These are phyloP conservation scores for Ammodytes dubius DNA, from an alignment of 2,113 vertebrate genomes.

Conservation along the genomic window DNA sequence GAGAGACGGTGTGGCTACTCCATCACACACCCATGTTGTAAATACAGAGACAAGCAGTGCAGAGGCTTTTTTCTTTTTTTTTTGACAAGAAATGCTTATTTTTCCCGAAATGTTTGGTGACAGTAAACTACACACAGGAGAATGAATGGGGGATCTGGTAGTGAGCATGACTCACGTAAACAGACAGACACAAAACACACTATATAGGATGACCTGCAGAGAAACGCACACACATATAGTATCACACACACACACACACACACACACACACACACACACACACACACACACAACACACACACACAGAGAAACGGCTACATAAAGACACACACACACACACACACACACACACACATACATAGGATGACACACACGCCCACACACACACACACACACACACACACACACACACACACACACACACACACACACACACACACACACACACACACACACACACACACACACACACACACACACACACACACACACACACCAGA, in stretches of 20 bases:
- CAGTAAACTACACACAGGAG: conserved; percentile 44
- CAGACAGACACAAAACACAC: not conserved
- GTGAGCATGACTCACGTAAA: not conserved
- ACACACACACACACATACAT: not conserved
- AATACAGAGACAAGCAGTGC: conserved; percentile 57
- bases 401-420: too few relatives aligned
- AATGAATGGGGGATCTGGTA: not conserved
- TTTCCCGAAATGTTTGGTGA: conserved; percentile 33
- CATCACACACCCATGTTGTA: conserved; percentile 72
- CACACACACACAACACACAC: conserved; percentile 22
- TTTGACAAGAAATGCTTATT: conserved; percentile 37
- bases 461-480: too few relatives aligned
- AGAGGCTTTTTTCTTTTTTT: conserved; percentile 5
- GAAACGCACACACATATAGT: not conserved
- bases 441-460: too few relatives aligned
- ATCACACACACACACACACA: too few relatives aligned
- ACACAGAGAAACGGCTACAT: too few relatives aligned
- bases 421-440: too few relatives aligned
- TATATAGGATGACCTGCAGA: too few relatives aligned
- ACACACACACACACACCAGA: not conserved
- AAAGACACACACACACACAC: not conserved
- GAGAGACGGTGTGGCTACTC: conserved; percentile 59
- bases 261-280: not conserved
- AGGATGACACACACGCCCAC: not conserved
- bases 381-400: too few relatives aligned